Evolutionary conservation across 1,140 invertebrate species (phyloP), one percentile per base, ranked within the genome.

Genomic region (Heliconius himera): DNA sequence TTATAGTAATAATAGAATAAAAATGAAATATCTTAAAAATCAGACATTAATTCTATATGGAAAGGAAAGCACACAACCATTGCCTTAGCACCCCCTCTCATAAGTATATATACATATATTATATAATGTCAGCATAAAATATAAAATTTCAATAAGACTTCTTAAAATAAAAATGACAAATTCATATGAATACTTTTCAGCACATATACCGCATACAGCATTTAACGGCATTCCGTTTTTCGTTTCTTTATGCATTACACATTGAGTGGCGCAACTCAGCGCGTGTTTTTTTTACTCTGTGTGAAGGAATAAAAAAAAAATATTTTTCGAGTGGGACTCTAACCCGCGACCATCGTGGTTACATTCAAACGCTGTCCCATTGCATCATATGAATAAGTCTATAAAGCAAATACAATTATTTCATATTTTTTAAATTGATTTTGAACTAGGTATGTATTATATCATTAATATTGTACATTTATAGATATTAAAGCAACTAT

Each of bases 21-120:
- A 66, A 66, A 66, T 60, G 20, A 66, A 66, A 26, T 26, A 66
- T 66, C 60, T 66, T 29, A 66, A 66, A 26, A 66, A 66, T 29
- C 60, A 66, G 11, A 29, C 4, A 66, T 66, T 66, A 26, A 66
- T 66, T 66, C 60, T 66, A 66, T 66, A 29, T 56, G 74, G 36
- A 75, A 22, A 73, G 29, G 22, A 73, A 60, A 56, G 70, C 74
- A 54, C 79, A 80, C 79, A 80, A 80, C 79, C 79, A 75, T 80
- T n/a, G 70, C 79, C 76, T 73, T 76, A 80, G 79, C 79, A 80
- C 79, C 79, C 74, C 79, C 79, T 73, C 36, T 76, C 60, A 26
- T 73, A 36, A 77, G 16, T 22, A 75, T 77, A 66, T 66, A 66
- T 36, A 36, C 5, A 36, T 13, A 66, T 29, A 26, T 26, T 66